Evolutionary conservation across 2,888 invertebrate genomes (phyloP).

Genomic region (Trichacis sp.): DNA sequence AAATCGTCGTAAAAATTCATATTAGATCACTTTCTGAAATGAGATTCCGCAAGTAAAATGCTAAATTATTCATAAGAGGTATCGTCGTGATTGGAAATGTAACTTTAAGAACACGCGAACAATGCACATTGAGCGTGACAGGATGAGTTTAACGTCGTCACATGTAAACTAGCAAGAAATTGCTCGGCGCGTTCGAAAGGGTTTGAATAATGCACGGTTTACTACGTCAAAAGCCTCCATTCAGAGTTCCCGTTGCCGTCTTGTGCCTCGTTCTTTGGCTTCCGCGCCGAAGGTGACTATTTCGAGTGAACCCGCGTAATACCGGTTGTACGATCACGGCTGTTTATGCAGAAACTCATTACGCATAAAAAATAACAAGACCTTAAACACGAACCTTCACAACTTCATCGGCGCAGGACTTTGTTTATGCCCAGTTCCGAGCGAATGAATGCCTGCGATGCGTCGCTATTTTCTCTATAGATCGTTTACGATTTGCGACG

Average conservation of each 20-base stretch:
- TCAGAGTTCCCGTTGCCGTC: slow-evolving; percentile 47
- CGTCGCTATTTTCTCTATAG: no score
- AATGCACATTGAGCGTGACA: background rate
- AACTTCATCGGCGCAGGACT: no score
- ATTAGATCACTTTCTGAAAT: no score
- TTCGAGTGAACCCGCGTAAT: background rate
- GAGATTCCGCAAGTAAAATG: no score
- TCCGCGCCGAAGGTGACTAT: slow-evolving; percentile 44
- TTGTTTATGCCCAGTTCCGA: no score
- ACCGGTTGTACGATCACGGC: background rate
- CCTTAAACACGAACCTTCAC: background rate
- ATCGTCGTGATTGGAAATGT: no score
- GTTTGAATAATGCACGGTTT: slow-evolving; percentile 56
- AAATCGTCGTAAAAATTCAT: no score
- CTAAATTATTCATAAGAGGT: background rate
- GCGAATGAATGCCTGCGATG: no score
- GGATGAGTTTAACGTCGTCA: slow-evolving; percentile 20
- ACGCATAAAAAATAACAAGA: background rate
- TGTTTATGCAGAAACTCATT: background rate
- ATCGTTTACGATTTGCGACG: slow-evolving; percentile 37
- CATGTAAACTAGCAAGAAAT: slow-evolving; percentile 54
- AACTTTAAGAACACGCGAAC: no score
- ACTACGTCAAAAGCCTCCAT: slow-evolving; percentile 58
- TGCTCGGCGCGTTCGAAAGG: slow-evolving; percentile 50
- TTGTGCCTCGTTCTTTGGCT: slow-evolving; percentile 44